phyloP scores from a whole-genome alignment of 2,797 vertebrate species.

The Oreochromis grahami region DNA sequence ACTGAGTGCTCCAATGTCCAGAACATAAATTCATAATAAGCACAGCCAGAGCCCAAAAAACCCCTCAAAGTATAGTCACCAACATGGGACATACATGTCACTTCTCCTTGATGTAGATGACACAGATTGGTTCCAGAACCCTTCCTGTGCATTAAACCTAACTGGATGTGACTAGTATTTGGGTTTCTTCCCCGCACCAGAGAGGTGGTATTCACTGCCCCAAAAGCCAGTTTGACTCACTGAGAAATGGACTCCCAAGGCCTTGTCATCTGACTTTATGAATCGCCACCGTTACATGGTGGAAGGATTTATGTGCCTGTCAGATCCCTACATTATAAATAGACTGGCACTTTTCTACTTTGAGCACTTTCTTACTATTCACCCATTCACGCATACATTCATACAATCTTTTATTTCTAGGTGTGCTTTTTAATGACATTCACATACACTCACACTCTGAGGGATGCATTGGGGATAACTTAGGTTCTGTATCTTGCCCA shows the following conservation, averaged over 20 bases:
- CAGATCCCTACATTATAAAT: not conserved
- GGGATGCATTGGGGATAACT: not conserved
- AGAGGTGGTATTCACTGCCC: not conserved
- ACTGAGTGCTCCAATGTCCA: not conserved
- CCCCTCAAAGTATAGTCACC: not conserved
- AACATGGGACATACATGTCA: not conserved
- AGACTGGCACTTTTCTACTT: not conserved
- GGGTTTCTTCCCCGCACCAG: not conserved
- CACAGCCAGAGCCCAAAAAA: not conserved
- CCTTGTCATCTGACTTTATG: not conserved
- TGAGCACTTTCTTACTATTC: not conserved
- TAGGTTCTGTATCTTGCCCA: not conserved
- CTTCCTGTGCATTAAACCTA: too few species aligned
- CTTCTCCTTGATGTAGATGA: not conserved
- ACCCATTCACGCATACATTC: not conserved
- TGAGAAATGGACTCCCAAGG: not conserved
- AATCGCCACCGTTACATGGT: accelerated
- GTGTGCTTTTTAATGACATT: not conserved
- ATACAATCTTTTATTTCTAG: not conserved
- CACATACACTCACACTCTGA: not conserved
- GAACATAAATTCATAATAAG: not conserved
- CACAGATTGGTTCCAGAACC: not conserved
- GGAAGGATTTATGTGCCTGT: not conserved
- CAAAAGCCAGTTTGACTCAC: not conserved
- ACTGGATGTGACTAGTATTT: not conserved